phyloP scores from a whole-genome alignment of 2,113 vertebrate species.

The Astur gentilis region DNA sequence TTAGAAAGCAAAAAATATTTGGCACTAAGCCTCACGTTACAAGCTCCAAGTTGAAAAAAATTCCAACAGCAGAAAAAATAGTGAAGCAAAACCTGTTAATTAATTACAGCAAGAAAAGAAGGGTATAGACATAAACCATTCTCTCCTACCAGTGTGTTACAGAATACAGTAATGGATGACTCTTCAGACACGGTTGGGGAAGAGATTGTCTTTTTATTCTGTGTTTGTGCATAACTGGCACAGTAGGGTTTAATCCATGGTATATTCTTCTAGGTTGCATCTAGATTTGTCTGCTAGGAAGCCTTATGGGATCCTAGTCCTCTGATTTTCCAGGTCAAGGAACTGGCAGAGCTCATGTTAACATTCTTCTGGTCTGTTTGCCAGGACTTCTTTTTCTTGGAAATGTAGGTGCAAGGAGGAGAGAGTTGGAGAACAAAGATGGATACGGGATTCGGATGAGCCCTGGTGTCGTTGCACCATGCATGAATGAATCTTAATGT shows the following conservation, averaged over 20 bases:
- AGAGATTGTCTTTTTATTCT: background rate
- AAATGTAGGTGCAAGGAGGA: background rate
- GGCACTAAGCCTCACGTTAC: background rate
- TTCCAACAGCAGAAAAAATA: background rate
- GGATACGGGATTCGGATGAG: background rate
- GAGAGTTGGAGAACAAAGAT: background rate
- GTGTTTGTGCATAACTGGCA: background rate
- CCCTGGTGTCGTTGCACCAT: background rate
- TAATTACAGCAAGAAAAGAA: background rate
- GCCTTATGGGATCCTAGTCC: background rate
- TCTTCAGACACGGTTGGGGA: background rate
- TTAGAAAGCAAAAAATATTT: background rate
- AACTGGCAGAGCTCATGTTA: background rate
- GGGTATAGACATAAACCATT: background rate
- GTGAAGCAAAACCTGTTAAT: background rate
- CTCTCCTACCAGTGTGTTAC: background rate
- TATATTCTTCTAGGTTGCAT: background rate
- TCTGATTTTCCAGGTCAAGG: background rate
- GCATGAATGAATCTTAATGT: background rate
- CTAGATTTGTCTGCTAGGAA: background rate
- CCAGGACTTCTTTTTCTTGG: background rate
- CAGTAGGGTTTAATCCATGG: background rate
- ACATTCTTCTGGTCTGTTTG: background rate
- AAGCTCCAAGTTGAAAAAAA: background rate
- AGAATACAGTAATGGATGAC: background rate